Evolutionary conservation across 2,797 vertebrate genomes (phyloP).

Genomic region (Momotus momota): DNA sequence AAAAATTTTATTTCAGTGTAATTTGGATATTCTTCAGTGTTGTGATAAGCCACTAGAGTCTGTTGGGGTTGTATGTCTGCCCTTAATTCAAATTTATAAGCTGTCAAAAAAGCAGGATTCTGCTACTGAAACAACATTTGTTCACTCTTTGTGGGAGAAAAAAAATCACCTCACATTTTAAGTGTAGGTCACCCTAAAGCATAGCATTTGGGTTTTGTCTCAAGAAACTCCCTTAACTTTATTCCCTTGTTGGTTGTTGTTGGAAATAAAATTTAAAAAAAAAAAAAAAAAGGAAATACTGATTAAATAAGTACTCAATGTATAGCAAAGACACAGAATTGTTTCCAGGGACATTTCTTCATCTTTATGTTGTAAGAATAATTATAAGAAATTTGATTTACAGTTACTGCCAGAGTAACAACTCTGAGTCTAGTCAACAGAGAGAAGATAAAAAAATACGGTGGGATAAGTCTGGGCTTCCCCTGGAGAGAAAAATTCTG

Average conservation of each 20-base stretch:
- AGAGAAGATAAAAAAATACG: constrained; percentile 13
- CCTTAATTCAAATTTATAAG: background rate
- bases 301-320: background rate
- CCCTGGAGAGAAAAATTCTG: background rate
- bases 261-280: too few species aligned
- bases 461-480: constrained; percentile 10
- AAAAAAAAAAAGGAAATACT: background rate
- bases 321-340: constrained; percentile 29
- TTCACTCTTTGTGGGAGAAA: background rate
- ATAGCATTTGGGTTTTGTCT: background rate
- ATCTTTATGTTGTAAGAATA: constrained; percentile 35
- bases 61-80: background rate
- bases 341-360: constrained; percentile 24
- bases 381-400: constrained; percentile 39
- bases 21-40: background rate
- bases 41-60: background rate
- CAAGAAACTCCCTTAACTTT: background rate
- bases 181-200: background rate
- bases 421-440: constrained; percentile 31
- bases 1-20: background rate
- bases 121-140: background rate
- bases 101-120: background rate
- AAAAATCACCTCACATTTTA: background rate
- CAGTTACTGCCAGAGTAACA: constrained; percentile 54
- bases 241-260: background rate